phyloP scores from a whole-genome alignment of 2,797 vertebrate genomes.

The Peromyscus melanophrys region DNA sequence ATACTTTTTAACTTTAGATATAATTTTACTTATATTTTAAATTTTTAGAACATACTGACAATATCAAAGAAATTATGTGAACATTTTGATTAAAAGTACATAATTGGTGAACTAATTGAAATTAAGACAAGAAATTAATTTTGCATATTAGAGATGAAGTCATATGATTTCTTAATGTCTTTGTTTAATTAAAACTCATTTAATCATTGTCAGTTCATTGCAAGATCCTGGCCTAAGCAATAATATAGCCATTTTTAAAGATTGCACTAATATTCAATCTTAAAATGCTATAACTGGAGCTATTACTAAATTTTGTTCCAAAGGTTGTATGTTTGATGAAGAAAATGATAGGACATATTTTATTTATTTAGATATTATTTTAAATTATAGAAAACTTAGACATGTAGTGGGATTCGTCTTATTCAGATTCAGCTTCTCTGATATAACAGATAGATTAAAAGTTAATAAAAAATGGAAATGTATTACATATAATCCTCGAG shows the following conservation, averaged over 20 bases:
- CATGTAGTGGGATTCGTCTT: accelerated
- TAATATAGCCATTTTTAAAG: not conserved
- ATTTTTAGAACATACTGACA: not conserved
- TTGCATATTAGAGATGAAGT: not conserved
- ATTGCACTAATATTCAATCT: not conserved
- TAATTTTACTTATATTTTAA: not conserved
- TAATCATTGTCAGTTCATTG: not conserved
- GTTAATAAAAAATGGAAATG: not conserved
- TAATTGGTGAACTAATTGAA: not conserved
- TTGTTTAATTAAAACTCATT: constrained; percentile 1
- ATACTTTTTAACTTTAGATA: not conserved
- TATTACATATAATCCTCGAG: not conserved
- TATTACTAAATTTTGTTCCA: not conserved
- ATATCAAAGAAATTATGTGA: not conserved
- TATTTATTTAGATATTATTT: not conserved
- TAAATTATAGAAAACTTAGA: not conserved
- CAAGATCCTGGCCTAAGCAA: not conserved
- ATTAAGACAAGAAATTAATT: constrained; percentile 22
- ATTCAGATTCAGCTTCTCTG: not conserved
- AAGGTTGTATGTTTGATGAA: not conserved
- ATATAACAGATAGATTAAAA: not conserved
- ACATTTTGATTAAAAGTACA: constrained; percentile 23
- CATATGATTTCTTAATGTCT: not conserved
- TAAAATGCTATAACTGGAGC: not conserved
- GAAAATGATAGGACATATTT: not conserved